These are phyloP conservation scores for Bos taurus DNA, from an alignment of 2,113 vertebrate genomes.

Conservation along the genomic window ARS-UCD2.0 NC_037336.1:101112001-101112500, in stretches of 20 bases:
- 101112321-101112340: not conserved
- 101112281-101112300: rapidly evolving
- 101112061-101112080: not conserved
- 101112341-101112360: not conserved
- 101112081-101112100: not conserved
- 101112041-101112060: not conserved
- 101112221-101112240: not conserved
- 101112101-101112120: not conserved
- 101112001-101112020: not conserved
- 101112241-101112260: not conserved
- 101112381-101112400: not conserved
- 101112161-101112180: not conserved
- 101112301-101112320: not conserved
- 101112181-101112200: not conserved
- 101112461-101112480: not conserved
- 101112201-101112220: not conserved
- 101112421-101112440: not conserved
- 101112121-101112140: not conserved
- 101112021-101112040: not conserved
- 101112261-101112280: not conserved
- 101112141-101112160: not conserved
- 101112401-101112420: not conserved
- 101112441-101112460: not conserved
- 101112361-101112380: not conserved
- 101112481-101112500: not conserved